Base-by-base conservation (phyloP, 2,888 invertebrate genomes). In the Scaeva pyrastri region DNA sequence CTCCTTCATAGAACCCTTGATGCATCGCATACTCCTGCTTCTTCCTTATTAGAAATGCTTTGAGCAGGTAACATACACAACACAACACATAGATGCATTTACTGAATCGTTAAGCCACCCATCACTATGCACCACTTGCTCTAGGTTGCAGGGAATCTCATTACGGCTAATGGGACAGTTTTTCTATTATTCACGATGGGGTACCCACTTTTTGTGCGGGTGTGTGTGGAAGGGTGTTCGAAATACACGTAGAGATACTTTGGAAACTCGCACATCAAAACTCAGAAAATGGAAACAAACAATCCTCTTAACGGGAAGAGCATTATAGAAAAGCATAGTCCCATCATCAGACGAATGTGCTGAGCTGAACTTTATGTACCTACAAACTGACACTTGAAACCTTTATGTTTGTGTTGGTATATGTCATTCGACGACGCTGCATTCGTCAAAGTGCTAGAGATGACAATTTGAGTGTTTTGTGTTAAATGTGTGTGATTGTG, bases 371-470 rank as follows among this genome's bases (percentile, higher is more conserved):
- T 36, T n/a, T 50, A 50, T 7, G 19, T n/a, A n/a, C n/a, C n/a
- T n/a, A n/a, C 31, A 14, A 6, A 64, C 41, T 48, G 78, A 60
- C 52, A 83, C 73, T 77, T 77, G 81, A 73, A 58, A 70, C 78
- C 66, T 55, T 43, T 45, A 31, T 31, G 31, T 31, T n/a, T n/a
- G n/a, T n/a, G n/a, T n/a, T n/a, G n/a, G n/a, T n/a, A n/a, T n/a
- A n/a, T n/a, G n/a, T n/a, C n/a, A n/a, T n/a, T n/a, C n/a, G n/a
- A n/a, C n/a, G n/a, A n/a, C 23, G 14, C 23, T 23, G 23, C 56
- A 56, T 56, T 26, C 45, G 36, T 55, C 23, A 48, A 36, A 39
- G 64, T 58, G 23, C 48, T 7, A 26, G 26, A 72, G 71, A 52
- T 77, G 77, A 73, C 66, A 39, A 77, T 72, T 77, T 45, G 64